Conservation (phyloP, 2,113 vertebrate genomes). For the Neopipo cinnamomea region DNA sequence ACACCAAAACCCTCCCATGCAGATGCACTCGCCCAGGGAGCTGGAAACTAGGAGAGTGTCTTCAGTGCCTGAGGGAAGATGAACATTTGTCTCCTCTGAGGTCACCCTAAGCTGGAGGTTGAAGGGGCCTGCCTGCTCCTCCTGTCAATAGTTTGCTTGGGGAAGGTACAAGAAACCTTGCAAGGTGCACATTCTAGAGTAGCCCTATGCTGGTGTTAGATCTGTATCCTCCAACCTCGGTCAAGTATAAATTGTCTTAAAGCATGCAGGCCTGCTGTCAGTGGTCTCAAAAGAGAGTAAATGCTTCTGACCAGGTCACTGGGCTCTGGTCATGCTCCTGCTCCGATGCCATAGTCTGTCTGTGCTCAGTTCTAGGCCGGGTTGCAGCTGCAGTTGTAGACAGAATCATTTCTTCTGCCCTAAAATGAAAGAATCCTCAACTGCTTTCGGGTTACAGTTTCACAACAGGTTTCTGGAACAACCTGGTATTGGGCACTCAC, state of each 20-base stretch:
- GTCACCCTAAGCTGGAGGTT: neutral
- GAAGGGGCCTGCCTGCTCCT: neutral
- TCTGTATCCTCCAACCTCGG: accelerated
- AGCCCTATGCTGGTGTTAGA: neutral
- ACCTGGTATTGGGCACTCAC: neutral
- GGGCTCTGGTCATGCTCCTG: neutral
- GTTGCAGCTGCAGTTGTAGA: neutral
- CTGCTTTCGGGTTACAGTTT: neutral
- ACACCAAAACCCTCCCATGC: neutral
- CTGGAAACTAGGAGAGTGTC: neutral
- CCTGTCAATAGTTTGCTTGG: neutral
- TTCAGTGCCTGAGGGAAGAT: neutral
- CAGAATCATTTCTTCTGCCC: neutral
- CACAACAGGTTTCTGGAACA: neutral
- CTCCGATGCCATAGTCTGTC: neutral
- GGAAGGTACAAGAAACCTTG: neutral
- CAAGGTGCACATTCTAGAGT: neutral
- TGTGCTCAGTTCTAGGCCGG: neutral
- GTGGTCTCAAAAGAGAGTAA: neutral
- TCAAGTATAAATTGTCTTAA: neutral
- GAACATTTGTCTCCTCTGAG: neutral
- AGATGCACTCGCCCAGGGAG: accelerated
- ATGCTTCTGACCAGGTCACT: neutral
- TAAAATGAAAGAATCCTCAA: neutral
- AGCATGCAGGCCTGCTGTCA: neutral